Evolutionary conservation across 1,140 invertebrate genomes (phyloP).

Genomic region (Drosophila elegans): DNA sequence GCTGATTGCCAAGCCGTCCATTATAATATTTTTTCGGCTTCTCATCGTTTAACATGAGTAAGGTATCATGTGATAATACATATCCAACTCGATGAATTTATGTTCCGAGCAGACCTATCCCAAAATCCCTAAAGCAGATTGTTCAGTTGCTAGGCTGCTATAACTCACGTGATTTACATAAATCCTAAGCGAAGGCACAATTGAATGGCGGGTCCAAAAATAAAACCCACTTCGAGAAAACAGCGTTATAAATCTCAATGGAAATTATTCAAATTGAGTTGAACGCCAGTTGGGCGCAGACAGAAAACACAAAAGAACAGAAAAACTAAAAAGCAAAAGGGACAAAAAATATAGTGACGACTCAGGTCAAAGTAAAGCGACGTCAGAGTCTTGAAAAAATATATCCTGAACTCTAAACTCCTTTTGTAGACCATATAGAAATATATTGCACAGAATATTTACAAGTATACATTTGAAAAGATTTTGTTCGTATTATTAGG

Average conservation of each 20-base stretch:
- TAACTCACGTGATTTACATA: conserved; percentile 15
- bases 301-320: conserved; percentile 34
- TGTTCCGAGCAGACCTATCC: conserved; percentile 19
- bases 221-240: conserved; percentile 62
- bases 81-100: background rate
- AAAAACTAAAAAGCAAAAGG: conserved; percentile 20
- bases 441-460: too few relatives aligned
- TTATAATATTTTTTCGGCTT: background rate
- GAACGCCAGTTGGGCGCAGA: conserved; percentile 11
- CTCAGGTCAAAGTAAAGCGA: background rate
- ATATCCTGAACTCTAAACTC: background rate
- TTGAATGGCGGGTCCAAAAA: conserved; percentile 70
- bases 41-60: background rate
- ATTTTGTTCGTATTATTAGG: too few relatives aligned
- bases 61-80: conserved; percentile 9
- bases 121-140: conserved; percentile 10
- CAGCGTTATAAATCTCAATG: conserved; percentile 72
- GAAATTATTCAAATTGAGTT: conserved; percentile 73
- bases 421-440: background rate
- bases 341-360: conserved; percentile 12
- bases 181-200: conserved; percentile 27
- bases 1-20: conserved; percentile 11
- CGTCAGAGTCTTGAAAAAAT: conserved; percentile 2
- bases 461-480: conserved; percentile 1
- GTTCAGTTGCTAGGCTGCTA: conserved; percentile 38